Percentiles rank a stretch among this genome's conserved stretches.
phyloP scores from a whole-genome alignment of 92 coral and sea anemone species.

The Umimayanthus chanpuru region DNA sequence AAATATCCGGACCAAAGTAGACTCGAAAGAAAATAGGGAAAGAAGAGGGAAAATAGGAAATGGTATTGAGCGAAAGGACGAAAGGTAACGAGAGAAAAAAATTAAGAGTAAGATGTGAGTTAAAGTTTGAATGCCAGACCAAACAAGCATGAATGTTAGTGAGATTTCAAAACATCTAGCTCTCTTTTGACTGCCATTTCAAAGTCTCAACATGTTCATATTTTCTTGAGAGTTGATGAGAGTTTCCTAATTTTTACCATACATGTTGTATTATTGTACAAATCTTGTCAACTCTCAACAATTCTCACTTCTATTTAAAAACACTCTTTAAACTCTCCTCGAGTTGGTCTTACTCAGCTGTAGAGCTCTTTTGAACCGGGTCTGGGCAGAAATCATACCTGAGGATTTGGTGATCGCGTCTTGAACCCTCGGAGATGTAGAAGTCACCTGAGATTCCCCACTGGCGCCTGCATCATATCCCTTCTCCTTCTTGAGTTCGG shows the following conservation, averaged over 20 bases:
- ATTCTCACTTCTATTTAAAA: too few species aligned
- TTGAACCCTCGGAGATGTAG: background rate
- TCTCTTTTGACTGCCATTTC: too few species aligned
- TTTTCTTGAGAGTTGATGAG: too few species aligned
- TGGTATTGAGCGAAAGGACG: background rate
- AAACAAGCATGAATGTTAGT: too few species aligned
- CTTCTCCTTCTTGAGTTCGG: background rate
- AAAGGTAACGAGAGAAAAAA: background rate
- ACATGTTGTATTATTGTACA: too few species aligned
- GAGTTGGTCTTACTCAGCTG: too few species aligned
- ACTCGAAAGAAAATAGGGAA: background rate
- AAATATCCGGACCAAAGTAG: background rate
- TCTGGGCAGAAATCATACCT: background rate
- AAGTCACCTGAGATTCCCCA: slow-evolving; percentile 16
- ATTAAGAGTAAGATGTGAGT: background rate
- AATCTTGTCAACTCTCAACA: too few species aligned
- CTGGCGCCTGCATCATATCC: background rate
- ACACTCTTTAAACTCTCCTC: too few species aligned
- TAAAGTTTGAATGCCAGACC: background rate
- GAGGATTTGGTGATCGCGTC: background rate
- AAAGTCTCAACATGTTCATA: too few species aligned
- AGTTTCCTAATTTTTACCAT: too few species aligned
- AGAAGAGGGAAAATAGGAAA: background rate
- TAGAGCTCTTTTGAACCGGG: background rate
- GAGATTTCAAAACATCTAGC: too few species aligned